Base-by-base conservation (phyloP, 2,113 vertebrate genomes). In the Nesospiza acunhae region DNA sequence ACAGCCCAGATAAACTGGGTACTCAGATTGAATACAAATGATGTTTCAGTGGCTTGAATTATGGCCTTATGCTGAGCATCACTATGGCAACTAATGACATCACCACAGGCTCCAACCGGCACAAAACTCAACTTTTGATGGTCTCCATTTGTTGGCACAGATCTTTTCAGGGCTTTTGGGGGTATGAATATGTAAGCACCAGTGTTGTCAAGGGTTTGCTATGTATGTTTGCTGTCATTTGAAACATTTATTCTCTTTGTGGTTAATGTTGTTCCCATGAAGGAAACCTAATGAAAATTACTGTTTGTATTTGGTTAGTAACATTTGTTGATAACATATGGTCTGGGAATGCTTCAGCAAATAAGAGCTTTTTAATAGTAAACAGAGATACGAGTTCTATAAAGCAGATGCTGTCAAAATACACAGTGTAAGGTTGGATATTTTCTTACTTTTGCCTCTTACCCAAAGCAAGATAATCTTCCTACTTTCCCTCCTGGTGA, bases 301-400 rank as follows among this genome's bases (percentile, higher is more conserved):
- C 97, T 98, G 97, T 98, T 98, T 98, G 97, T 98, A 98, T 98
- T 98, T 98, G 97, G 97, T 97, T 98, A 97, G 97, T 96, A 98
- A 98, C 97, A 98, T 98, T 98, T 98, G 98, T 97, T 98, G 97
- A 97, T 97, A 98, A 95, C 98, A 98, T 98, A 98, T 98, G 98
- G 98, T 98, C 97, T 97, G 96, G 96, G 95, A 97, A 98, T 96
- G 96, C 97, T 98, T 98, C 97, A 67, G 96, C 98, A 98, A 98
- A 98, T 98, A 98, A 97, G 97, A 97, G 94, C 92, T 97, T 98
- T 98, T 98, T 98, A 98, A 98, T 97, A 98, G 98, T 98, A 98
- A 98, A 98, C 98, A 98, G 97, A 98, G 97, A 97, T 96, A 97
- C 35, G 97, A 94, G 83, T 95, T 97, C 58, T 70, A 91, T 69